Conservation (phyloP, 2,113 vertebrate genomes). For the Stegostoma tigrinum region DNA sequence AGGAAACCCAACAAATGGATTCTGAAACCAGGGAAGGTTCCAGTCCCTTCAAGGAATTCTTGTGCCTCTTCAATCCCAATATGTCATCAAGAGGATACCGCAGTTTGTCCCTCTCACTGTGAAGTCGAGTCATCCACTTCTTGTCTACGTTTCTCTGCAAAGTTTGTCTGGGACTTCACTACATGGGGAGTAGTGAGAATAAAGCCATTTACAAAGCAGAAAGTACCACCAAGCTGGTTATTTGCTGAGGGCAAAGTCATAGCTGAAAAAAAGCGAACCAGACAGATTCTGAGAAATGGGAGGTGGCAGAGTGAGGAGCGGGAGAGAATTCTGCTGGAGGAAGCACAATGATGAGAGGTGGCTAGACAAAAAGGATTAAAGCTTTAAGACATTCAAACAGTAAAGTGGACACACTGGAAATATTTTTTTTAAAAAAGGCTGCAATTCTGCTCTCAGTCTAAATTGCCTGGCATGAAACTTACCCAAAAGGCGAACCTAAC, state of each 20-base stretch:
- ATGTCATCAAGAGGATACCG: background rate
- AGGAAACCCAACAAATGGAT: background rate
- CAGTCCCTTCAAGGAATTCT: background rate
- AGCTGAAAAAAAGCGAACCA: background rate
- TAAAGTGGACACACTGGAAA: background rate
- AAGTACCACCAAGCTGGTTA: background rate
- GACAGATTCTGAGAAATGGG: background rate
- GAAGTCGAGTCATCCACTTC: background rate
- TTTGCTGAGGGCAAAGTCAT: background rate
- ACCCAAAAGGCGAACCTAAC: constrained; percentile 5
- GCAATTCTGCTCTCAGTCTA: background rate
- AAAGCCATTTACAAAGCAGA: background rate
- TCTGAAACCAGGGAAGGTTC: background rate
- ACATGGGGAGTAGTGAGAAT: background rate
- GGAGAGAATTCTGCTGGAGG: background rate
- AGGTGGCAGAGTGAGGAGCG: background rate
- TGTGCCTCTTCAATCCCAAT: background rate
- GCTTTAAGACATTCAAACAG: background rate
- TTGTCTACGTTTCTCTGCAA: background rate
- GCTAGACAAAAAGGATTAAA: background rate
- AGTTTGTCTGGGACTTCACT: background rate
- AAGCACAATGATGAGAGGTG: background rate
- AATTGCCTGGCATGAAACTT: background rate
- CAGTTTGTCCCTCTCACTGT: background rate
- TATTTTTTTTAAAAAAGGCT: background rate